phyloP scores from a whole-genome alignment of 2,113 vertebrate species.

The Polypterus senegalus region DNA sequence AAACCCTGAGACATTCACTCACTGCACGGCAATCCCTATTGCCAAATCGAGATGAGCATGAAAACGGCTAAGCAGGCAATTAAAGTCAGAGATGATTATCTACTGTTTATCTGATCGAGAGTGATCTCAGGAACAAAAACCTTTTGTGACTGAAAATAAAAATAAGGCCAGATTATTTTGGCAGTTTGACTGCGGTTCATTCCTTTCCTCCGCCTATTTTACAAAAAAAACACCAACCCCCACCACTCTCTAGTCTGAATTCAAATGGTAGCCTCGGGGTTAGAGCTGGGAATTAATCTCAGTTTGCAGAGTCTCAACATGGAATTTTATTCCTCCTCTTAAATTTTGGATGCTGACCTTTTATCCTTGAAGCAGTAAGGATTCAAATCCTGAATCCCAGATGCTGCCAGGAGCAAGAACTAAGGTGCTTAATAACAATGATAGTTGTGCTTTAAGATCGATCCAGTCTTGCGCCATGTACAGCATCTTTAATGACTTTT shows the following conservation, averaged over 20 bases:
- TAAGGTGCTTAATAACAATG: constrained; percentile 4
- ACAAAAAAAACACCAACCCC: too few relatives aligned
- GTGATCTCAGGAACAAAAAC: too few relatives aligned
- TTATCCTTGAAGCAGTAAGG: neutral
- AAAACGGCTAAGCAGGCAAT: too few relatives aligned
- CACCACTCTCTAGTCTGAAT: neutral
- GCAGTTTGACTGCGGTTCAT: too few relatives aligned
- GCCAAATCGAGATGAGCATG: too few relatives aligned
- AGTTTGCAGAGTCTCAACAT: neutral
- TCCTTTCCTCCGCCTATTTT: too few relatives aligned
- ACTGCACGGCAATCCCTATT: too few relatives aligned
- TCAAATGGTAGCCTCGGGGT: neutral
- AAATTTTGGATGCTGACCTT: constrained; percentile 1
- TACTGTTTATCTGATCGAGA: too few relatives aligned
- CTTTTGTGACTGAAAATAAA: too few relatives aligned
- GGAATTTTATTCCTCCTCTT: neutral
- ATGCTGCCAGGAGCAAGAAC: neutral
- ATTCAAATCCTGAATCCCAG: neutral
- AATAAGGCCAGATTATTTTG: too few relatives aligned
- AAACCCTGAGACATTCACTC: too few relatives aligned
- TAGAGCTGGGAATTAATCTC: neutral
- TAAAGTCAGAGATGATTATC: too few relatives aligned
- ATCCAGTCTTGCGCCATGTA: neutral
- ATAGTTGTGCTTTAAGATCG: neutral
- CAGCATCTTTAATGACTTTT: constrained; percentile 1